phyloP scores from a whole-genome alignment of 2,888 invertebrate species.

The Habrosyne pyritoides region DNA sequence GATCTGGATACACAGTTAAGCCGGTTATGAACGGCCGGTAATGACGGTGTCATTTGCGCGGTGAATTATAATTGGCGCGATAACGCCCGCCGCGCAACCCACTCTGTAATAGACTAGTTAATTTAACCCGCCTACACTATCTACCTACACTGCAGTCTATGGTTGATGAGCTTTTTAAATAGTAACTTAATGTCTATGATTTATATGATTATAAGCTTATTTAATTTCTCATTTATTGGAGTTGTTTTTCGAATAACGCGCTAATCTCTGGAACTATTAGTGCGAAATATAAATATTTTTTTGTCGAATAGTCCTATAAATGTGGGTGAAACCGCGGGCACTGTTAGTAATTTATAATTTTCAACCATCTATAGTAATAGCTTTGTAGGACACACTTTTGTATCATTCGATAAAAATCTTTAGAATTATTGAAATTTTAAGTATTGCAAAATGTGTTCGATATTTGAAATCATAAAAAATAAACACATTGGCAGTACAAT shows the following conservation, averaged over 20 bases:
- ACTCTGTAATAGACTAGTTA: slow-evolving; percentile 37
- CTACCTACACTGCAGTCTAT: neutral
- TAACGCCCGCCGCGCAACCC: slow-evolving; percentile 44
- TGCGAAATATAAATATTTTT: too few relatives aligned
- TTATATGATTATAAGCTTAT: too few relatives aligned
- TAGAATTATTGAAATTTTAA: neutral
- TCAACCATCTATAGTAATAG: too few relatives aligned
- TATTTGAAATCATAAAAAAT: neutral
- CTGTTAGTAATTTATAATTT: too few relatives aligned
- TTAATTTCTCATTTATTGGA: too few relatives aligned
- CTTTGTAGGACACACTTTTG: too few relatives aligned
- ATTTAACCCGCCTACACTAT: slow-evolving; percentile 29
- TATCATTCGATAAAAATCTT: too few relatives aligned
- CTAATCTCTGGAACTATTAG: too few relatives aligned
- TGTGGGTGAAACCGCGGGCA: too few relatives aligned
- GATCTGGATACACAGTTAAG: slow-evolving; percentile 67
- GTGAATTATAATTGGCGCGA: slow-evolving; percentile 77
- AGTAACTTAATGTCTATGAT: neutral
- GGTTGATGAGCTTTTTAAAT: slow-evolving; percentile 1
- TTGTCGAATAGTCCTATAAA: too few relatives aligned
- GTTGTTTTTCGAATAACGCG: too few relatives aligned
- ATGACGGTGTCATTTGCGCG: slow-evolving; percentile 76
- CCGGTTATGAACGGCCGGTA: slow-evolving; percentile 74
- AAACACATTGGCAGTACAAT: slow-evolving; percentile 6
- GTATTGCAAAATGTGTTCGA: neutral